phyloP scores from a whole-genome alignment of 1,140 invertebrate species.

The Trinorchestia longiramus region DNA sequence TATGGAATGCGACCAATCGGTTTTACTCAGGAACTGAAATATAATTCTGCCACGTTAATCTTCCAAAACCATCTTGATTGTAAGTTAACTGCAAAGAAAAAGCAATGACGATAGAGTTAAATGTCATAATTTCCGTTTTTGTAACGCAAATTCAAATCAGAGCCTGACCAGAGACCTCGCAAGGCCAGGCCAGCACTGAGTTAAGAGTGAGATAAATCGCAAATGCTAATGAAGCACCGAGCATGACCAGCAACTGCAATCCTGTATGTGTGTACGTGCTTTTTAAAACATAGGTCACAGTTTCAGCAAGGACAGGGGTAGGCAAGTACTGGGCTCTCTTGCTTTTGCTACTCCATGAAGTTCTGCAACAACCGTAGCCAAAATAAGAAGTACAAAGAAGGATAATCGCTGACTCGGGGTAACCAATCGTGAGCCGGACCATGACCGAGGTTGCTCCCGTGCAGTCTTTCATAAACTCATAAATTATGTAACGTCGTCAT shows the following conservation, averaged over 20 bases:
- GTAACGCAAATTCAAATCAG: neutral
- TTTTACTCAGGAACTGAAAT: neutral
- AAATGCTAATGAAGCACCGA: neutral
- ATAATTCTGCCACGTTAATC: neutral
- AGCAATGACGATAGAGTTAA: neutral
- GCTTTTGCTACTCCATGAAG: neutral
- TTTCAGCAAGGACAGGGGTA: neutral
- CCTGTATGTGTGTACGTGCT: neutral
- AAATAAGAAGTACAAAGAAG: neutral
- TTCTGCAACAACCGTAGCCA: neutral
- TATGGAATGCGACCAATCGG: neutral
- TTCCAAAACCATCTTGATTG: neutral
- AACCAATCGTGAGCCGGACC: neutral
- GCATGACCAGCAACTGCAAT: neutral
- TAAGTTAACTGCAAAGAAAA: neutral
- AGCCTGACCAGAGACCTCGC: neutral
- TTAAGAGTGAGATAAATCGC: neutral
- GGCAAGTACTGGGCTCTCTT: neutral
- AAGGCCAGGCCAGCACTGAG: neutral
- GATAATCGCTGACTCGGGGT: neutral
- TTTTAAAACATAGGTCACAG: neutral
- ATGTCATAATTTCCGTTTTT: neutral
- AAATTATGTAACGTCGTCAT: neutral
- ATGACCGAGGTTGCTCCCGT: too few species aligned
- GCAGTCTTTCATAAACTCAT: too few species aligned